Evolutionary conservation across 2,113 vertebrate genomes (phyloP).

Genomic region (Cyanoderma ruficeps): DNA sequence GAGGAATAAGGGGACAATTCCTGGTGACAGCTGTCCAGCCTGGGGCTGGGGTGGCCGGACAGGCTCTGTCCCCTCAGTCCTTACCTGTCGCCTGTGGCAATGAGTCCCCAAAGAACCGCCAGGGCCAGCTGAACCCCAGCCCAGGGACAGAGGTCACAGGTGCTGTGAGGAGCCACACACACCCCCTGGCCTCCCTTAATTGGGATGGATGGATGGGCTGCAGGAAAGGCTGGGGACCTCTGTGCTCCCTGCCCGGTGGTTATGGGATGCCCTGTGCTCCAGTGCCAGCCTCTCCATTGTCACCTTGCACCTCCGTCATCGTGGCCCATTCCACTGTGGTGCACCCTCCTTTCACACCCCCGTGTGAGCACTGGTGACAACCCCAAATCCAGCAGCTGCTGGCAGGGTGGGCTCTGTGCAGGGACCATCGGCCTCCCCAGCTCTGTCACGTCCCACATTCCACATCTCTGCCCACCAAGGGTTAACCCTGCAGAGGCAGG

Average conservation of each 20-base stretch:
- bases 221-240: neutral
- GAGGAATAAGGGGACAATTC: neutral
- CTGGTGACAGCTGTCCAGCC: neutral
- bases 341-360: neutral
- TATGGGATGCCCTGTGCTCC: neutral
- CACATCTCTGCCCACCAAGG: neutral
- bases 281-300: accelerated
- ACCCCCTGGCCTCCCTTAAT: neutral
- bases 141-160: neutral
- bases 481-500: neutral
- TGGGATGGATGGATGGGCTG: neutral
- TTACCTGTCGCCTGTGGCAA: slow-evolving; percentile 24
- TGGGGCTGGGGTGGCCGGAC: accelerated
- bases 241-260: neutral
- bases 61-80: neutral
- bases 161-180: neutral
- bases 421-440: neutral
- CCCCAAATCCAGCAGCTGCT: neutral
- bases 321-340: accelerated
- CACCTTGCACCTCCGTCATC: accelerated
- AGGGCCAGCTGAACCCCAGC: slow-evolving; percentile 45
- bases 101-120: slow-evolving; percentile 49
- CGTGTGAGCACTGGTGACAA: neutral
- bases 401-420: neutral
- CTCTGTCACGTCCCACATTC: neutral